phyloP scores from a whole-genome alignment of 2,888 invertebrate genomes.

The Leptothorax acervorum region DNA sequence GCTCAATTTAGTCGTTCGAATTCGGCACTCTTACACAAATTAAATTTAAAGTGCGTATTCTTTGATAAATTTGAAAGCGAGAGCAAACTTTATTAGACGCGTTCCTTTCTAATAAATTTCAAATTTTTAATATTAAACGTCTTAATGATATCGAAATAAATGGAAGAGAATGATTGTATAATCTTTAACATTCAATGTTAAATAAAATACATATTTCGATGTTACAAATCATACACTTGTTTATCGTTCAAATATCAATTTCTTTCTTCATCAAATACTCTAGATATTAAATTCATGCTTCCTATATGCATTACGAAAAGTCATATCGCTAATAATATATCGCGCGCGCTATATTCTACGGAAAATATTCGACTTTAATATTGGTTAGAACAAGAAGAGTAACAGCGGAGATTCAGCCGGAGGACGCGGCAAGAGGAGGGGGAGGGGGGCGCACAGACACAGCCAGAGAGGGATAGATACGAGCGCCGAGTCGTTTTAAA shows the following conservation, averaged over 20 bases:
- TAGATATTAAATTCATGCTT: conserved; percentile 13
- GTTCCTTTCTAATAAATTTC: neutral
- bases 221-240: neutral
- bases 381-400: conserved; percentile 6
- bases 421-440: neutral
- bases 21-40: neutral
- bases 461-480: conserved; percentile 3
- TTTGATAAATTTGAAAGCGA: neutral
- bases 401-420: neutral
- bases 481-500: conserved; percentile 56
- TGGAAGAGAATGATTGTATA: neutral
- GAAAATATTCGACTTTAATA: conserved; percentile 36
- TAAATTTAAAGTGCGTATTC: neutral
- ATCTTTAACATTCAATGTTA: neutral
- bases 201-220: neutral
- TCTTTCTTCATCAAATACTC: neutral
- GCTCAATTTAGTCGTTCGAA: conserved; percentile 5
- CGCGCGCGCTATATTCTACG: neutral
- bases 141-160: neutral
- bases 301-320: neutral
- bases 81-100: neutral
- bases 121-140: neutral
- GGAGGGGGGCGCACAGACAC: neutral
- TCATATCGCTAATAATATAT: neutral
- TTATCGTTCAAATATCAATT: neutral